phyloP scores from a whole-genome alignment of 2,888 invertebrate genomes.

The Temnothorax unifasciatus region DNA sequence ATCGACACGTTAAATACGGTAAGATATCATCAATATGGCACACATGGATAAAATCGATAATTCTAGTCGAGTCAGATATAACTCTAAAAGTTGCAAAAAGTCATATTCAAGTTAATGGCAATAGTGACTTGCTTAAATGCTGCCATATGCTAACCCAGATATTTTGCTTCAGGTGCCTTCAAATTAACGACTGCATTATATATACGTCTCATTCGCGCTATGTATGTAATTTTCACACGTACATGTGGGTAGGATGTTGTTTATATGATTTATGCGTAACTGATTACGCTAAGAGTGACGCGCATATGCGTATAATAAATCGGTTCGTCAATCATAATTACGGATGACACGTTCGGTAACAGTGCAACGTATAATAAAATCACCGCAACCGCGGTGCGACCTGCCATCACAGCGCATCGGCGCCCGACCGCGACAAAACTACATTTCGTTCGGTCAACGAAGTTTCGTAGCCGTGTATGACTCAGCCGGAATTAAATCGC shows the following conservation, averaged over 20 bases:
- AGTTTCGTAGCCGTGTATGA: conserved; percentile 34
- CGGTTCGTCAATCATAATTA: conserved; percentile 77
- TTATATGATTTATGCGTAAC: conserved; percentile 54
- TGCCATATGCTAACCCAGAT: background rate
- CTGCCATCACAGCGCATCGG: conserved; percentile 53
- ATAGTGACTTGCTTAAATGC: conserved; percentile 5
- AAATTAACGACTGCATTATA: background rate
- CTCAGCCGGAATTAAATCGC: conserved; percentile 47
- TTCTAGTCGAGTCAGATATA: background rate
- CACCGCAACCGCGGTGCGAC: conserved; percentile 61
- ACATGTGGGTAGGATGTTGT: background rate
- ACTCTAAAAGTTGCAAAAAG: background rate
- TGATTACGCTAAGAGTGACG: conserved; percentile 63
- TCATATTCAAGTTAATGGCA: background rate
- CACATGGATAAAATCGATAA: background rate
- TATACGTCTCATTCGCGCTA: background rate
- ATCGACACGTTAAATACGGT: conserved; percentile 20
- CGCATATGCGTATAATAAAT: conserved; percentile 68
- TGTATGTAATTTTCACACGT: background rate
- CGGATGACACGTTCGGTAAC: conserved; percentile 61
- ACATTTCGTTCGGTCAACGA: conserved; percentile 55
- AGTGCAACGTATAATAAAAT: conserved; percentile 68
- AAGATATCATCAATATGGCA: background rate
- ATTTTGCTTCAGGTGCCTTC: background rate
- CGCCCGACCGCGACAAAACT: conserved; percentile 49